Percentiles rank a stretch among this genome's conserved stretches.
Conservation (phyloP, 2,888 invertebrate genomes). For the Chalcis sispes region DNA sequence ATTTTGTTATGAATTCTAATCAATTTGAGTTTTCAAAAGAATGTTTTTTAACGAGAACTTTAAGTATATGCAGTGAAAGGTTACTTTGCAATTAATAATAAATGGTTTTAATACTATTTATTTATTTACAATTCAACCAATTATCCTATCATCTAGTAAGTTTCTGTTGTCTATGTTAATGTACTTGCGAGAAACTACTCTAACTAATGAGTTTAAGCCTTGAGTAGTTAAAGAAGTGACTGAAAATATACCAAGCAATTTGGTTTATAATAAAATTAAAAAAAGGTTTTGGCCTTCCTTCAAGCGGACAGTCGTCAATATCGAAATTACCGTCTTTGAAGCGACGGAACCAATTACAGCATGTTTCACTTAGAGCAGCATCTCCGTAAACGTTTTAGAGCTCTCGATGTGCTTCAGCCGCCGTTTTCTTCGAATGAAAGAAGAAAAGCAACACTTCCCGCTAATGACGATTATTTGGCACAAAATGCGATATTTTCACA, state of each 20-base stretch:
- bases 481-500: too few species aligned
- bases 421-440: too few species aligned
- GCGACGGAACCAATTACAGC: too few species aligned
- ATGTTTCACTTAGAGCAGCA: too few species aligned
- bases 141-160: conserved; percentile 42
- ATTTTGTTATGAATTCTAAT: conserved; percentile 39
- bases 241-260: conserved; percentile 32
- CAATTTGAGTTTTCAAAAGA: conserved; percentile 46
- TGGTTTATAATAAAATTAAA: too few species aligned
- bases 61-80: conserved; percentile 31
- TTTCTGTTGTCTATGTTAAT: conserved; percentile 26
- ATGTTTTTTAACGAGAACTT: conserved; percentile 22
- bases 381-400: too few species aligned
- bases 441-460: too few species aligned
- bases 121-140: conserved; percentile 46
- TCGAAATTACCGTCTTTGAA: too few species aligned
- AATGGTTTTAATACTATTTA: conserved; percentile 30
- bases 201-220: conserved; percentile 46
- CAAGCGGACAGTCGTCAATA: too few species aligned
- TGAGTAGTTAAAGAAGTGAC: conserved; percentile 7
- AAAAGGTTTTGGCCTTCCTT: too few species aligned
- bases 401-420: too few species aligned
- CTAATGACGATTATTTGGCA: too few species aligned
- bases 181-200: conserved; percentile 39
- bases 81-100: conserved; percentile 34